phyloP scores from a whole-genome alignment of 2,113 vertebrate genomes.

The Chloropsis hardwickii region DNA sequence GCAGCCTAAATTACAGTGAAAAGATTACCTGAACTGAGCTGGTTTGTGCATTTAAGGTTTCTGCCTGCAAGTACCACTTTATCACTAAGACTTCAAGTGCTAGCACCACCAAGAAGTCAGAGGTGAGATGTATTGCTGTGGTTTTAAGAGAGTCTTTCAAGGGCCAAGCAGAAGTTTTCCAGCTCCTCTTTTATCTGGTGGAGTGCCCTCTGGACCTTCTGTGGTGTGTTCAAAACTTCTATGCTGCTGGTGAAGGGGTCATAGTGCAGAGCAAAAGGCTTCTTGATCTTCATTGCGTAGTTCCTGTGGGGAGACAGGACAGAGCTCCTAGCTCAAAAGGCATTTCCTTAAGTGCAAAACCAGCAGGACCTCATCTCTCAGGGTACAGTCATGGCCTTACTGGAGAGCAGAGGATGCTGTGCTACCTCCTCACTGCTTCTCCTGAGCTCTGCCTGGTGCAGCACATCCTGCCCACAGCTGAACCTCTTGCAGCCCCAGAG shows the following conservation, averaged over 20 bases:
- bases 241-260: slow-evolving; percentile 76
- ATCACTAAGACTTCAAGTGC: background rate
- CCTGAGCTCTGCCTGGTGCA: background rate
- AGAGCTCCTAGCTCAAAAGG: background rate
- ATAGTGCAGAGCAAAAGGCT: slow-evolving; percentile 73
- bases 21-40: background rate
- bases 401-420: background rate
- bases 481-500: background rate
- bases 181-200: slow-evolving; percentile 73
- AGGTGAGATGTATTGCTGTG: background rate
- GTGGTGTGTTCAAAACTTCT: slow-evolving; percentile 74
- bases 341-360: background rate
- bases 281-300: slow-evolving; percentile 75
- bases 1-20: background rate
- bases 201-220: slow-evolving; percentile 74
- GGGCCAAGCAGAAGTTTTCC: slow-evolving; percentile 71
- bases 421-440: background rate
- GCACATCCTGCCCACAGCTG: background rate
- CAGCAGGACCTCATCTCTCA: background rate
- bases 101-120: background rate
- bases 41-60: background rate
- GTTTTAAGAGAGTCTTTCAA: slow-evolving; percentile 74
- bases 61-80: background rate
- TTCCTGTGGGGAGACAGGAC: slow-evolving; percentile 62
- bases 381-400: background rate